Base-by-base conservation (phyloP, 2,888 invertebrate species). In the Drosophila austrosaltans region DNA sequence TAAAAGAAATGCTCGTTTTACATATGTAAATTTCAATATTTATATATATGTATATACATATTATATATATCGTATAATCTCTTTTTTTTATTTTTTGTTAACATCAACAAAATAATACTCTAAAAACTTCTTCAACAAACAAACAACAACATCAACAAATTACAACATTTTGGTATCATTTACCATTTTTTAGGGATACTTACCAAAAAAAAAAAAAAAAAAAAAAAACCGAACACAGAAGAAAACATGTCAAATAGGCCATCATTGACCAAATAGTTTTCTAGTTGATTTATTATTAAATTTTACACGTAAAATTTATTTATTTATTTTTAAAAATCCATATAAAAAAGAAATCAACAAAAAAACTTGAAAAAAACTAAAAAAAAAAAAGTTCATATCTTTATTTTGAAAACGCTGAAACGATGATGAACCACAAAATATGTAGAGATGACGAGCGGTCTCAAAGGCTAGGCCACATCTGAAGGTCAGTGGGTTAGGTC, bases 251-350 rank as follows among this genome's bases (percentile, higher is more conserved):
- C 87, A 73, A 80, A 84, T 57, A 75, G 77, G 77, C 73, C 82
- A 87, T 56, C 83, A 16, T 75, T 82, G 88, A 79, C 86, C 36
- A 75, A 70, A 72, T 88, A 89, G 86, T 86, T 88, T 88, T 83
- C 86, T 87, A 89, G 88, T 83, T 87, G 81, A 82, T 79, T 78
- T 73, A 78, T 69, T 81, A 81, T 84, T 88, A 89, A 90, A 90
- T 89, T 90, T 83, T 81, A 89, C 81, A 86, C 84, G 81, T 85
- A 88, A 86, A 89, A 87, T 84, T 89, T 87, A 81, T 66, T 75
- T 82, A 82, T 85, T 85, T 82, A 82, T 81, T 78, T 72, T 78
- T 72, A 79, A 81, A 83, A 57, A 79, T 48, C 22, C 68, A 61
- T 68, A 77, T 73, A 64, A 77, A 81, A 69, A 77, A 16, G 16